Conservation (phyloP, 1,140 invertebrate genomes). For the Ladona fulva region DNA sequence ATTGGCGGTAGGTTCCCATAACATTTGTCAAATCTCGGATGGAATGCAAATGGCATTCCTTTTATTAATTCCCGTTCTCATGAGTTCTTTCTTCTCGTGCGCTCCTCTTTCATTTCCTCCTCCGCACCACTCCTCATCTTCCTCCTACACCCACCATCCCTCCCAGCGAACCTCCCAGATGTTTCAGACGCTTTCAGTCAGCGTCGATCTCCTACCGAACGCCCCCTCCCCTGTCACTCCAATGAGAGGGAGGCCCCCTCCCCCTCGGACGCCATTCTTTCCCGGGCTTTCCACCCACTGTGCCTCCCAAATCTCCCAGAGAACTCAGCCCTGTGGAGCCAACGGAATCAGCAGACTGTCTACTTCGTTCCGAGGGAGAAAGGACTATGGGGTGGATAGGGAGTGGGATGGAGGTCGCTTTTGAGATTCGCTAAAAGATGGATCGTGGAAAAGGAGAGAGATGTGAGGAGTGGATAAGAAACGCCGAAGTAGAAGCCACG, state of each 20-base stretch:
- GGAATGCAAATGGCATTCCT: neutral
- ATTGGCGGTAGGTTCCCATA: too few species aligned
- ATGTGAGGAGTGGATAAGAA: neutral
- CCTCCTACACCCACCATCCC: neutral
- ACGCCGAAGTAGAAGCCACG: too few species aligned
- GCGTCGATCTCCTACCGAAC: neutral
- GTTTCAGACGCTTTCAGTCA: neutral
- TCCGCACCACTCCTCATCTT: too few species aligned
- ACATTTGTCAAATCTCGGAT: too few species aligned
- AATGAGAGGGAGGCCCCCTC: too few species aligned
- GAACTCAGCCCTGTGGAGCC: neutral
- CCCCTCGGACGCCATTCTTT: neutral
- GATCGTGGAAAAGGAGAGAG: neutral
- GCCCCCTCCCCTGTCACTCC: neutral
- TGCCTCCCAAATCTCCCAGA: neutral
- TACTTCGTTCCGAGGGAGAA: neutral
- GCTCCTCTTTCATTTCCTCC: neutral
- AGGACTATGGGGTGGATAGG: neutral
- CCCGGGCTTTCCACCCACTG: neutral
- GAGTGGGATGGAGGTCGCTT: neutral
- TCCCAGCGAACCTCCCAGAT: neutral
- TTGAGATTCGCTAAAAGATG: neutral
- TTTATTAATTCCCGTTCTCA: neutral
- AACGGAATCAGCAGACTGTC: slow-evolving; percentile 7
- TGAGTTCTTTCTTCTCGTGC: neutral